Evolutionary conservation across 2,888 invertebrate species (phyloP).

Genomic region (Catocala fraxini): DNA sequence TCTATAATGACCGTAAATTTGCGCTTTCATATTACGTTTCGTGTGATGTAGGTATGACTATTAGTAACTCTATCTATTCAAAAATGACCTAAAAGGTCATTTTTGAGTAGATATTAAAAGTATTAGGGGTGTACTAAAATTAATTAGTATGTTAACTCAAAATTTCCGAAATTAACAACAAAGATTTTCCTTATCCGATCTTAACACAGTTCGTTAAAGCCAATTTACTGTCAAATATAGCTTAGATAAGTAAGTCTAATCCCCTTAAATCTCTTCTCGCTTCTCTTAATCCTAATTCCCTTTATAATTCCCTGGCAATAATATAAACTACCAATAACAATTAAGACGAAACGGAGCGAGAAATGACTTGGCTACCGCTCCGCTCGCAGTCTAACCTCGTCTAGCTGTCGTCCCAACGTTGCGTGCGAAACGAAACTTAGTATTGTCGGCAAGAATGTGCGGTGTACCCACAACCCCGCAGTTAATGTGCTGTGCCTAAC

Average conservation of each 20-base stretch:
- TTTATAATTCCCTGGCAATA: constrained; percentile 19
- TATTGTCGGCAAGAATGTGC: constrained; percentile 69
- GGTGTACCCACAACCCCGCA: constrained; percentile 43
- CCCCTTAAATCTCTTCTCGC: constrained; percentile 8
- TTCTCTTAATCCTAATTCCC: constrained; percentile 11
- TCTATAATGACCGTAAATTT: not conserved
- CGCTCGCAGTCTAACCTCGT: constrained; percentile 18
- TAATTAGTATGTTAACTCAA: not conserved
- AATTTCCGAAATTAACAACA: not conserved
- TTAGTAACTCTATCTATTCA: too few species aligned
- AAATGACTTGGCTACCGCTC: constrained; percentile 22
- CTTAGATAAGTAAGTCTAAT: constrained; percentile 11
- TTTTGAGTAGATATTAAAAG: too few species aligned
- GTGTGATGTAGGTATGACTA: too few species aligned
- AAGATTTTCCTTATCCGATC: not conserved
- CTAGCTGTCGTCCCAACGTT: constrained; percentile 42
- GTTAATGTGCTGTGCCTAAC: constrained; percentile 51
- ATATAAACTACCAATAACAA: constrained; percentile 44
- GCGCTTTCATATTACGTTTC: too few species aligned
- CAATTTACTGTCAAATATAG: constrained; percentile 4
- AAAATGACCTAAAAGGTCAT: too few species aligned
- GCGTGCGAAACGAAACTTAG: constrained; percentile 70
- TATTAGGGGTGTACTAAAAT: too few species aligned
- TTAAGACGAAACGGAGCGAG: constrained; percentile 38
- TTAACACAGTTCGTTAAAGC: constrained; percentile 2